Percentiles rank a stretch among this genome's conserved stretches.
phyloP scores from a whole-genome alignment of 2,797 vertebrate genomes.

The Myotis pilosus region DNA sequence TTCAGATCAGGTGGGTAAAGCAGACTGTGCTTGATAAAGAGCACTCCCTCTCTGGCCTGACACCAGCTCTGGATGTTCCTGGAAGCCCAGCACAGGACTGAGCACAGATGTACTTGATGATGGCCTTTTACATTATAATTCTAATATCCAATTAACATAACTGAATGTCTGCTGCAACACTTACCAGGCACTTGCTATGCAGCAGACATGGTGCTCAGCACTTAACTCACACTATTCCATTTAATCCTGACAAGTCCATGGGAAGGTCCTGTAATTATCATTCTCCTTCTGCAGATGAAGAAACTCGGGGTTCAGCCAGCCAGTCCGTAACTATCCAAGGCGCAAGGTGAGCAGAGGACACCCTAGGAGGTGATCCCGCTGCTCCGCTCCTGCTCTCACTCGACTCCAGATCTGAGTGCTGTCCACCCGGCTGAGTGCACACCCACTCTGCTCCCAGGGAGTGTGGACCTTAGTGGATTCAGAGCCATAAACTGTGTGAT shows the following conservation, averaged over 20 bases:
- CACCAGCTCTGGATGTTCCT: neutral
- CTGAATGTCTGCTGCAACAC: conserved; percentile 40
- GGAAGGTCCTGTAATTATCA: conserved; percentile 55
- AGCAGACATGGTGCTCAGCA: conserved; percentile 56
- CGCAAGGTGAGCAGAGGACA: neutral
- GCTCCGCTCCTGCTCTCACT: neutral
- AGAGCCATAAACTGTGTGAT: neutral
- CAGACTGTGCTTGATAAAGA: neutral
- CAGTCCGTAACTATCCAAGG: neutral
- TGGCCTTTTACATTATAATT: conserved; percentile 52
- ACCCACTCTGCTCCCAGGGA: neutral
- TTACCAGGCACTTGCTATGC: conserved; percentile 58
- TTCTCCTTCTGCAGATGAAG: neutral
- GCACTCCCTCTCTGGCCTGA: neutral
- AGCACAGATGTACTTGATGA: conserved; percentile 47
- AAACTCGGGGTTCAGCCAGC: conserved; percentile 38
- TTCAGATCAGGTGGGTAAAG: neutral
- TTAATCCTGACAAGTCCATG: conserved; percentile 56
- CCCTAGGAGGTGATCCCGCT: neutral
- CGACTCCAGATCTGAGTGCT: neutral
- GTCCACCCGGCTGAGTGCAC: neutral
- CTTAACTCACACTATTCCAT: conserved; percentile 60
- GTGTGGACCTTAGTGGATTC: neutral
- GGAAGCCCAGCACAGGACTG: neutral
- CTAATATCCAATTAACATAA: conserved; percentile 65